These are phyloP conservation scores for Chaetodon auriga DNA, from an alignment of 2,113 vertebrate genomes.

Conservation along the genomic window DNA sequence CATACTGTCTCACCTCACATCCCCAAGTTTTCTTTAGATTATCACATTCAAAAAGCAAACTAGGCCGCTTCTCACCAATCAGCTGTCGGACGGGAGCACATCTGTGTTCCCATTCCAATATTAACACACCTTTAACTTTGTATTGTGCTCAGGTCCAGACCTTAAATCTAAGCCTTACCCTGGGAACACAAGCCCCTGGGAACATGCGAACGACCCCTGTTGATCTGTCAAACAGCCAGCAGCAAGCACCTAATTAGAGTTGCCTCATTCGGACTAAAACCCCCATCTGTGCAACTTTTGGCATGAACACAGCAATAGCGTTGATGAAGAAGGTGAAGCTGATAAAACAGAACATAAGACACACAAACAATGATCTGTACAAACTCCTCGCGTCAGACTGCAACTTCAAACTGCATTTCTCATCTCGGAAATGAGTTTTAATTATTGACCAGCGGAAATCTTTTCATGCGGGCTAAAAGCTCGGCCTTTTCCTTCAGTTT, in stretches of 20 bases:
- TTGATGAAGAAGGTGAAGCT: not conserved
- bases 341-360: conserved; percentile 17
- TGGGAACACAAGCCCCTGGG: too few species aligned
- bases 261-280: not conserved
- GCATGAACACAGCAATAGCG: not conserved
- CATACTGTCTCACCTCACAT: not conserved
- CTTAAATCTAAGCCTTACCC: too few species aligned
- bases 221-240: not conserved
- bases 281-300: conserved; percentile 11
- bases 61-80: not conserved
- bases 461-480: conserved; percentile 40
- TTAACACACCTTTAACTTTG: too few species aligned
- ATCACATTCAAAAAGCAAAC: not conserved
- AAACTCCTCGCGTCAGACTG: not conserved
- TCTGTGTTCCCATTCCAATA: too few species aligned
- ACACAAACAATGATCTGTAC: conserved; percentile 1
- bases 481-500: conserved; percentile 48
- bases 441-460: conserved; percentile 54
- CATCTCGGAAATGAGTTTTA: conserved; percentile 37
- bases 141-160: too few species aligned
- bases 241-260: conserved; percentile 39
- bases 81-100: not conserved
- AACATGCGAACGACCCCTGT: not conserved
- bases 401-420: conserved; percentile 12
- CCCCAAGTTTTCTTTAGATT: not conserved